Base-by-base conservation (phyloP, 2,113 vertebrate species). In the Poeciliopsis occidentalis region DNA sequence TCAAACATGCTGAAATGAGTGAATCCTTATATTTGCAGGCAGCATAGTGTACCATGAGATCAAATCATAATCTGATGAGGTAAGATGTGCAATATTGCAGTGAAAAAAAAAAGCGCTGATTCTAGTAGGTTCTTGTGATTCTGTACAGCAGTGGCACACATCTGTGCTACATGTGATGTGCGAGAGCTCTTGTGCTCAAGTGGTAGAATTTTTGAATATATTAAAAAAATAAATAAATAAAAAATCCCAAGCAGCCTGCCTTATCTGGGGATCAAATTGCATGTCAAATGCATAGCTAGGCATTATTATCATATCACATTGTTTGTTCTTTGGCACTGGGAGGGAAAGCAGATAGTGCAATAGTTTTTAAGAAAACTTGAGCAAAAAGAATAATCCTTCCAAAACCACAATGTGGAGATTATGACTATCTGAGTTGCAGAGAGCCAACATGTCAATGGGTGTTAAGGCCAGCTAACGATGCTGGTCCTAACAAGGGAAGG, bases 401-500 rank as follows among this genome's bases (percentile, higher is more conserved):
- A 22, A 32, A 30, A 64, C 12, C 31, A 64, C 66, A 44, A n/a
- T 51, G 30, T 26, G 61, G 75, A 61, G 37, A 71, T 73, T 85
- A 80, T 84, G 85, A 61, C 24, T 7, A 71, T 67, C 74, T 1
- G n/a, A 77, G 66, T 84, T 60, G 73, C 26, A 86, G 54, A 88
- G 31, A 79, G 44, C 79, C 37, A 81, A 63, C 74, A 62, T 85
- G 87, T 83, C 80, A 75, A 67, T 51, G 76, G 84, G 82, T 86
- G 88, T 88, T 78, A 71, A 67, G 82, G 78, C 82, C 82, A 82
- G 64, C 88, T 84, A 82, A 88, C 80, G 84, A 24, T 82, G 89
- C 88, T 81, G 85, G 67, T 83, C 78, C 88, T 17, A 32, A 86
- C 63, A 61, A 67, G 84, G 70, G 62, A 65, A 77, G 83, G 76